A percentile compares a stretch with the other conserved stretches of the same genome.
These are phyloP conservation scores for Penaeus chinensis DNA, from an alignment of 1,140 invertebrate species.

Conservation along the genomic window DNA sequence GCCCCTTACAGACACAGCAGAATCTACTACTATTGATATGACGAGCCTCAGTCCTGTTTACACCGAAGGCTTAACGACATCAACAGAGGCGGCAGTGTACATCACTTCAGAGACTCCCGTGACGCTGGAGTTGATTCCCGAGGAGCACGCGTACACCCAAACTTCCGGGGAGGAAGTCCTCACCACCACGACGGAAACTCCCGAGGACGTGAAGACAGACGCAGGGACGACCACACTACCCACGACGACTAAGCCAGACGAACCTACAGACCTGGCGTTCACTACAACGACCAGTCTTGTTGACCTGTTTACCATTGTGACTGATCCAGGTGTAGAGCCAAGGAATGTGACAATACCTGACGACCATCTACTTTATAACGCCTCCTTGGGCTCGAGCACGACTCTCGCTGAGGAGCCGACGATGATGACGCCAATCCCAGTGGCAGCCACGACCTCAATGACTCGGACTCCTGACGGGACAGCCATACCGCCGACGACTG, in stretches of 20 bases:
- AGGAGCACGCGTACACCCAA: too few species aligned
- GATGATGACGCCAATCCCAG: too few species aligned
- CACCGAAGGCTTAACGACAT: background rate
- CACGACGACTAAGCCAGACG: background rate
- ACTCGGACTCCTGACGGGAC: too few species aligned
- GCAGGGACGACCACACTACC: background rate
- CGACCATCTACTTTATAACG: background rate
- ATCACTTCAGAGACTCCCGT: too few species aligned
- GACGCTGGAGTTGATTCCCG: too few species aligned
- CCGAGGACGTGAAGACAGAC: too few species aligned
- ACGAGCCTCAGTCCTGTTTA: background rate
- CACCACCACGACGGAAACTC: too few species aligned
- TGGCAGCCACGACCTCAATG: too few species aligned
- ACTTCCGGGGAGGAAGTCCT: too few species aligned
- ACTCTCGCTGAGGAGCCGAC: too few species aligned
- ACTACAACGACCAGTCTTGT: background rate
- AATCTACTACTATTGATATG: background rate
- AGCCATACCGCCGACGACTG: too few species aligned
- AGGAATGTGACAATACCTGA: conserved; percentile 16
- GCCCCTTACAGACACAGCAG: background rate
- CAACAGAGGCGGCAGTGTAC: too few species aligned
- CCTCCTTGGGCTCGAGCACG: background rate
- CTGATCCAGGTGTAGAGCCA: background rate
- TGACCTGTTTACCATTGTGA: background rate
- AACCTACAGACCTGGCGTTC: background rate